Evolutionary conservation across 92 coral and sea anemone species (phyloP), one percentile per base, ranked within the genome.

Genomic region (Palythoa grandiflora): DNA sequence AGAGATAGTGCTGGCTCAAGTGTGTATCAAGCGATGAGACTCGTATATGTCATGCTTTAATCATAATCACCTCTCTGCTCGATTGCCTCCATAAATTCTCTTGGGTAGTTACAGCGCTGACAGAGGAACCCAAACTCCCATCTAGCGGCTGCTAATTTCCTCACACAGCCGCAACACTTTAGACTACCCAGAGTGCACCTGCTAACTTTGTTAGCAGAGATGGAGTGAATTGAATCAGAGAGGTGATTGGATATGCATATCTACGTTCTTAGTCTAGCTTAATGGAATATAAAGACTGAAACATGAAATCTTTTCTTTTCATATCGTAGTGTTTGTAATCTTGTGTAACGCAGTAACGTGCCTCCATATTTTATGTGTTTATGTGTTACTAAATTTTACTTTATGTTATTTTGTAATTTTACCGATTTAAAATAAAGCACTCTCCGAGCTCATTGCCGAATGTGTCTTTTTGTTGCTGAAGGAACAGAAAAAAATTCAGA

Each of bases 111-210:
- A 57, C 6, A 57, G 65, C 65, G n/a, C n/a, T n/a, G 10, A 0
- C 65, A 57, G 65, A 57, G 0, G 65, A 9, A 57, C 65, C 65
- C 65, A 5, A 17, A 57, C 65, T 9, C 9, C 10, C 65, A 57
- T 57, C 48, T 4, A 7, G 3, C 5, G 48, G 0, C n/a, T 44
- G 6, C 48, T 7, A 44, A 9, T 57, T 57, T 57, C 9, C 10
- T 57, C n/a, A 57, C 2, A 57, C 65, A 57, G n/a, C 10, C 6
- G 2, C 65, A 57, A 17, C n/a, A n/a, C n/a, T n/a, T n/a, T 57
- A 57, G 65, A 57, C 65, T 57, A 57, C 65, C 65, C 65, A 57
- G 16, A 57, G 65, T 57, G 65, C 65, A 57, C 65, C 65, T 57
- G 65, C 65, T 15, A 57, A 57, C 65, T 5, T 57, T 57, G 65